Evolutionary conservation across 2,888 invertebrate genomes (phyloP).

Genomic region (Nomada fucata): DNA sequence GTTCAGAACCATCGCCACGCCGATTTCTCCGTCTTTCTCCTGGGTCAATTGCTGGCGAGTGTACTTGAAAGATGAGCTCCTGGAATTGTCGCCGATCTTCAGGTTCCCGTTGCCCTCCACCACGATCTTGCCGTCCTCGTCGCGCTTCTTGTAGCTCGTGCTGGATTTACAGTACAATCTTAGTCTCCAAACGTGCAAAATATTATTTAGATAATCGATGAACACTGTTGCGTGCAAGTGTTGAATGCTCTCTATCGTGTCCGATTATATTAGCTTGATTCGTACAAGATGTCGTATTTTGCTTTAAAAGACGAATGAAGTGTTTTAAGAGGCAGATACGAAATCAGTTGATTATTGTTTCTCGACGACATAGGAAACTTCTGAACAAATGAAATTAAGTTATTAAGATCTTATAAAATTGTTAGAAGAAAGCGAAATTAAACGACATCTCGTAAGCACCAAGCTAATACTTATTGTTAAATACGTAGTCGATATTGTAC

Average conservation of each 20-base stretch:
- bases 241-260: too few relatives aligned
- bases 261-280: too few relatives aligned
- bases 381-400: too few relatives aligned
- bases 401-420: too few relatives aligned
- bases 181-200: constrained; percentile 22
- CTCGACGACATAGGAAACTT: too few relatives aligned
- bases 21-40: constrained; percentile 88
- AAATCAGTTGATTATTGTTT: too few relatives aligned
- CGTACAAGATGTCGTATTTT: background rate
- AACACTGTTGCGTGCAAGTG: background rate
- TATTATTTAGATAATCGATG: constrained; percentile 2
- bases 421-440: too few relatives aligned
- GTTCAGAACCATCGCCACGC: constrained; percentile 89
- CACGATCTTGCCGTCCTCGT: constrained; percentile 87
- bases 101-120: constrained; percentile 91
- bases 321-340: too few relatives aligned
- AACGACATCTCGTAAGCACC: too few relatives aligned
- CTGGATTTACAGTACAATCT: constrained; percentile 80
- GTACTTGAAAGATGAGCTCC: constrained; percentile 90
- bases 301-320: too few relatives aligned
- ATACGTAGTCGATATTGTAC: constrained; percentile 77
- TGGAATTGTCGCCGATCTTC: constrained; percentile 88
- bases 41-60: constrained; percentile 86
- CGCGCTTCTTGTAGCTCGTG: constrained; percentile 89
- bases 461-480: background rate